Evolutionary conservation across 2,113 vertebrate genomes (phyloP).

Genomic region (Ailurus styani): DNA sequence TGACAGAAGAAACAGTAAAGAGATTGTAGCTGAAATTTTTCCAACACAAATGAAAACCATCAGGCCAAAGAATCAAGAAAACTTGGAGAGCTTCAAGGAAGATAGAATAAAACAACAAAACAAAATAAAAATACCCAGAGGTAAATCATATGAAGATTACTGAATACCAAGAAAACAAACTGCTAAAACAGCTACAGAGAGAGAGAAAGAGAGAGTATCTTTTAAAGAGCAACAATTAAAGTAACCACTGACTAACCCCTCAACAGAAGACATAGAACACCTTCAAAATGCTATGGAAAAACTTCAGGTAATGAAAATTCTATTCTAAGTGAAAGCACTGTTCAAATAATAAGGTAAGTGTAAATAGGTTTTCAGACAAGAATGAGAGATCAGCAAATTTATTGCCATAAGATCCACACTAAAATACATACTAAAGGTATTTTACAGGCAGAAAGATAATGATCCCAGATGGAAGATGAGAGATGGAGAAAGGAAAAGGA

Average conservation of each 20-base stretch:
- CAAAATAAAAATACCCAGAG: not conserved
- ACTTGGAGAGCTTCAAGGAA: not conserved
- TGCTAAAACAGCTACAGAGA: not conserved
- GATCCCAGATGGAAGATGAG: not conserved
- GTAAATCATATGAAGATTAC: not conserved
- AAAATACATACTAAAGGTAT: not conserved
- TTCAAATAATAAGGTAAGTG: not conserved
- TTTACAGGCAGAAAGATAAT: not conserved
- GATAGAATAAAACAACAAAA: not conserved
- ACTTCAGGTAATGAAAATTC: not conserved
- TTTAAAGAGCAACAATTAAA: not conserved
- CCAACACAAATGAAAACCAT: not conserved
- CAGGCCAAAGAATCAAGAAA: not conserved
- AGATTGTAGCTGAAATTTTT: not conserved
- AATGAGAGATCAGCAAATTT: not conserved
- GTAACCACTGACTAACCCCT: not conserved
- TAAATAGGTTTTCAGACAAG: not conserved
- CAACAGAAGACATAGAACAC: not conserved
- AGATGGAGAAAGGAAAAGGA: not conserved
- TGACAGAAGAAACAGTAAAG: not conserved
- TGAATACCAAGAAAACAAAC: not conserved
- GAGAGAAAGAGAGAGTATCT: not conserved
- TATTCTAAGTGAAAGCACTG: not conserved
- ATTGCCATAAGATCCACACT: not conserved
- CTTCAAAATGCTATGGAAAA: not conserved